Evolutionary conservation across 2,113 vertebrate genomes (phyloP), one percentile per base, ranked within the genome.

Genomic region (Aepyceros melampus): DNA sequence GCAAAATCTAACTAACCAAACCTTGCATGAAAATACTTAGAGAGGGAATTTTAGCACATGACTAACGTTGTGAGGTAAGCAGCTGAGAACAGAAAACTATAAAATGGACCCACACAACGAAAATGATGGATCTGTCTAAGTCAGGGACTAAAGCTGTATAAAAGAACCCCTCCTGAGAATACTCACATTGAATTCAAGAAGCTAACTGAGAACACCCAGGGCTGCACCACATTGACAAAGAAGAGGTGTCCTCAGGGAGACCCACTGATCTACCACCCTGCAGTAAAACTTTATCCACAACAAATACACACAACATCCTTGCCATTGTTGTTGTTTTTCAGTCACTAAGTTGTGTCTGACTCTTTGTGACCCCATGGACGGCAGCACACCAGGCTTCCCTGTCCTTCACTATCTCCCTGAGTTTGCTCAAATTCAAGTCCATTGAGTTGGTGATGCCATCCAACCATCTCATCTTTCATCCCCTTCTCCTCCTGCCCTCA

Each of bases 231-330:
- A n/a, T 1, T 76, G 71, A 45, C 25, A n/a, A 88, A 55, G 7
- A 60, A 10, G 6, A 71, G 23, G 10, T 2, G 9, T 25, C 29
- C 31, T 89, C 23, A 7, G 60, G 21, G 4, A 16, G 64, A 60
- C 1, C 27, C 15, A 36, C 6, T 0, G 19, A n/a, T 40, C 31
- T 55, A 67, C 0, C 29, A 33, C 43, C 58, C 60, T 90, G 0
- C 2, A 25, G 36, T 5, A 21, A 40, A 16, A 15, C 5, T 40
- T 58, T n/a, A 33, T 62, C 40, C 3, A 95, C 33, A 78, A 9
- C 25, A 29, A 5, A 55, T 29, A 33, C 4, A 36, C 36, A 27
- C 6, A 45, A 7, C 56, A 21, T 81, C 71, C 12, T 25, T 62
- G 33, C 33, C 21, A 74, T 6, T 13, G 36, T 25, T 40, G 67